Evolutionary conservation across 2,113 vertebrate species (phyloP).

Genomic region (Psilopogon haemacephalus): DNA sequence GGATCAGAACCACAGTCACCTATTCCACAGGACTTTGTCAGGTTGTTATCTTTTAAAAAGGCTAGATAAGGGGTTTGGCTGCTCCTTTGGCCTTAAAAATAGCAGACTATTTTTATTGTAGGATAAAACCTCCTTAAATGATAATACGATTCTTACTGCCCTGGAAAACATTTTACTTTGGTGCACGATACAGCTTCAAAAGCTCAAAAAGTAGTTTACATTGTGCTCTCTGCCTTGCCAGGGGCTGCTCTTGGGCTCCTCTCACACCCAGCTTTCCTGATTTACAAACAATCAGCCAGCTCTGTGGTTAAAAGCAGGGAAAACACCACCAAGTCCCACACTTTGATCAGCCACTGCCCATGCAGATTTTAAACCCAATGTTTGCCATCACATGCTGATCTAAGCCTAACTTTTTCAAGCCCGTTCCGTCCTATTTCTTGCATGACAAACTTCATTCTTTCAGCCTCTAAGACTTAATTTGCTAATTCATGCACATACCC

Average conservation of each 20-base stretch:
- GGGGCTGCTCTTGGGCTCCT: background rate
- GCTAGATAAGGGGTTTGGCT: background rate
- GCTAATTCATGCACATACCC: background rate
- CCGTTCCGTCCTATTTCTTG: background rate
- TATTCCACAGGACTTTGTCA: background rate
- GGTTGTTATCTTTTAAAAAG: background rate
- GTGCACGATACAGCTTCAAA: background rate
- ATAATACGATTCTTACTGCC: background rate
- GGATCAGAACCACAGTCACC: background rate
- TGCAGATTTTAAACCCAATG: background rate
- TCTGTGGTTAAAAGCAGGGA: background rate
- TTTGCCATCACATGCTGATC: background rate
- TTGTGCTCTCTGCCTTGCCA: background rate
- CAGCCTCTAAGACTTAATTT: background rate
- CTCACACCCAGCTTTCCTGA: background rate
- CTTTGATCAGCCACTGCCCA: background rate
- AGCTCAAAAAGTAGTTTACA: background rate
- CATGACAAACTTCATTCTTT: background rate
- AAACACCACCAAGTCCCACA: background rate
- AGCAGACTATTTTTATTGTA: background rate
- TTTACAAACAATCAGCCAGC: background rate
- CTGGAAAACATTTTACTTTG: background rate
- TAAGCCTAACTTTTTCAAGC: background rate
- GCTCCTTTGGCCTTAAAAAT: constrained; percentile 4
- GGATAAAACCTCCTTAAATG: background rate